phyloP scores from a whole-genome alignment of 2,113 vertebrate species.

The Solea solea region DNA sequence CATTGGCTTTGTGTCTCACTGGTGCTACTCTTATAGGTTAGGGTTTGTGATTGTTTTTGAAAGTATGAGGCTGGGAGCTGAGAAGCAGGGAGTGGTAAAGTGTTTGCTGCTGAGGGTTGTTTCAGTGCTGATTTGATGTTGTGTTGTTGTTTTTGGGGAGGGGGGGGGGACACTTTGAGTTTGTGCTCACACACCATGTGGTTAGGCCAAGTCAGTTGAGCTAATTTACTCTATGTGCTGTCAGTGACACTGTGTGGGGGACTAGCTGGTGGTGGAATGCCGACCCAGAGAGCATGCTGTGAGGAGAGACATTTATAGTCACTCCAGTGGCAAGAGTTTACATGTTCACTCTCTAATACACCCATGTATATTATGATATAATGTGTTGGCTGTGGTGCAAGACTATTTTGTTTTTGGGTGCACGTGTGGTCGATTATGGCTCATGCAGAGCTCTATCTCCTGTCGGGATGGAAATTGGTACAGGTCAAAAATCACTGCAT shows the following conservation, averaged over 20 bases:
- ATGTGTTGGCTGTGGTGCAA: constrained; percentile 41
- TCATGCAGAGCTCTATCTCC: constrained; percentile 63
- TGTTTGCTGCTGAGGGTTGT: constrained; percentile 83
- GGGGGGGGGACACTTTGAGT: constrained; percentile 83
- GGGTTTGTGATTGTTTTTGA: constrained; percentile 79
- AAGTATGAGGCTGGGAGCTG: constrained; percentile 77
- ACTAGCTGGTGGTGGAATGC: constrained; percentile 50
- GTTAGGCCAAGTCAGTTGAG: constrained; percentile 87
- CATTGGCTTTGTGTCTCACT: background rate
- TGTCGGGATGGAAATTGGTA: background rate
- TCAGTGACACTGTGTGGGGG: constrained; percentile 73
- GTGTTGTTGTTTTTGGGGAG: constrained; percentile 68
- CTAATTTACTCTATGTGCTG: constrained; percentile 84
- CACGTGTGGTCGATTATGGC: constrained; percentile 24
- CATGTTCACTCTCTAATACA: constrained; percentile 45
- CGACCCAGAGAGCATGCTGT: constrained; percentile 49
- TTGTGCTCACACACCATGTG: constrained; percentile 85
- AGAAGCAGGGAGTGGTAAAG: constrained; percentile 69
- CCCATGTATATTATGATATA: constrained; percentile 47
- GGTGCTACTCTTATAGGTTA: constrained; percentile 49
- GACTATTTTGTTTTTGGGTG: constrained; percentile 10
- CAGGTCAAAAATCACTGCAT: no score
- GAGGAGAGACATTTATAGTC: constrained; percentile 63
- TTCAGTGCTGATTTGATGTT: constrained; percentile 79
- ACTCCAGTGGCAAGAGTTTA: constrained; percentile 23